These are phyloP conservation scores for Antheraea yamamai DNA, from an alignment of 2,888 invertebrate genomes.

Conservation along the genomic window DNA sequence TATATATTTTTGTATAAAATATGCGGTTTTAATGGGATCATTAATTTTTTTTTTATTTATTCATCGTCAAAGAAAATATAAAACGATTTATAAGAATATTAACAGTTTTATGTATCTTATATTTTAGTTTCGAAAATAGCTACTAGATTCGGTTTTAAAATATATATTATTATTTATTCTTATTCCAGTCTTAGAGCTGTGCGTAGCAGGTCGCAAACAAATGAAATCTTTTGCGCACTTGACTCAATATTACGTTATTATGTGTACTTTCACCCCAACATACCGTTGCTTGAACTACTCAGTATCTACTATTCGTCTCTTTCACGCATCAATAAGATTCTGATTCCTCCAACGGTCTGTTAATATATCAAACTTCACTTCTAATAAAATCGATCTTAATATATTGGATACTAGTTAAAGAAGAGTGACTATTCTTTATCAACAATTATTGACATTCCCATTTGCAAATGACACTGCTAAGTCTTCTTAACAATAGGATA, in stretches of 20 bases:
- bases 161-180: not conserved
- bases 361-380: not conserved
- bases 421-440: not conserved
- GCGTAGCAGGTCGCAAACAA: slow-evolving; percentile 23
- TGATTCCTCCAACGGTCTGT: slow-evolving; percentile 18
- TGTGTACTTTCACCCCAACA: slow-evolving; percentile 72
- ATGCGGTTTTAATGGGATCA: not conserved
- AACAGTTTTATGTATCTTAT: not conserved
- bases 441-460: not conserved
- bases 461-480: not conserved
- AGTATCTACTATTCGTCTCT: slow-evolving; percentile 32
- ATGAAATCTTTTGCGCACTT: slow-evolving; percentile 44
- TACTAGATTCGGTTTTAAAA: not conserved
- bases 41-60: not conserved
- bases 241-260: slow-evolving; percentile 54
- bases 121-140: not conserved
- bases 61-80: not conserved
- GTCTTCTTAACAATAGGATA: not conserved
- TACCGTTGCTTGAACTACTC: slow-evolving; percentile 66
- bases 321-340: slow-evolving; percentile 40
- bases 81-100: not conserved
- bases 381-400: not conserved
- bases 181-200: slow-evolving; percentile 21
- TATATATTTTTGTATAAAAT: too few relatives aligned
- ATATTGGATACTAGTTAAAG: not conserved